These are phyloP conservation scores for Aporrectodea caliginosa DNA, from an alignment of 1,140 invertebrate genomes.

Conservation along the genomic window DNA sequence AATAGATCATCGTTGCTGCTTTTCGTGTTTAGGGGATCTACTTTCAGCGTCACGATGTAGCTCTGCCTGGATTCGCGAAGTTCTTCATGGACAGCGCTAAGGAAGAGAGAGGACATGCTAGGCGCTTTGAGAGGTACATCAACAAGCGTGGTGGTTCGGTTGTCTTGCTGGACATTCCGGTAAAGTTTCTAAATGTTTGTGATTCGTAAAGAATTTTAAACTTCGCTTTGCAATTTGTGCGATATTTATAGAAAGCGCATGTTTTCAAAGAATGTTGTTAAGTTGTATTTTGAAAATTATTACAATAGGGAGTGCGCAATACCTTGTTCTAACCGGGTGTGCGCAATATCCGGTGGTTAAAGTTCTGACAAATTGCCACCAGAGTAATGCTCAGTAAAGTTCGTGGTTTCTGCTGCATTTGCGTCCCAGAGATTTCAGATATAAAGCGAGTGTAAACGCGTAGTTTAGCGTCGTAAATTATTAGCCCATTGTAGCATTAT, in stretches of 20 bases:
- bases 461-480: too few relatives aligned
- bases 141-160: conserved; percentile 75
- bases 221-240: not conserved
- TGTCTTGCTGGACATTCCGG: conserved; percentile 55
- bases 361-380: too few relatives aligned
- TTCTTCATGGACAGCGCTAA: conserved; percentile 70
- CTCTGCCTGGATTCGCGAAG: conserved; percentile 66
- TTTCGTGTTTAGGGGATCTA: conserved; percentile 71
- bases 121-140: conserved; percentile 71
- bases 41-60: conserved; percentile 77
- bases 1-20: too few relatives aligned
- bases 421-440: too few relatives aligned
- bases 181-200: conserved; percentile 34
- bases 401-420: too few relatives aligned
- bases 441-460: too few relatives aligned
- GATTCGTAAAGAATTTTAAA: not conserved
- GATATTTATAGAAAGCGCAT: not conserved
- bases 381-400: not conserved
- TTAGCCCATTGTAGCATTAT: too few relatives aligned
- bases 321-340: too few relatives aligned
- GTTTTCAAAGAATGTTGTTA: too few relatives aligned
- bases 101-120: conserved; percentile 74
- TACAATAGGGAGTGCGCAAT: too few relatives aligned
- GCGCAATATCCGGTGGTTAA: too few relatives aligned
- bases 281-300: too few relatives aligned